These are phyloP conservation scores for Linnaemya tessellans DNA, from an alignment of 2,888 invertebrate species.

Conservation along the genomic window DNA sequence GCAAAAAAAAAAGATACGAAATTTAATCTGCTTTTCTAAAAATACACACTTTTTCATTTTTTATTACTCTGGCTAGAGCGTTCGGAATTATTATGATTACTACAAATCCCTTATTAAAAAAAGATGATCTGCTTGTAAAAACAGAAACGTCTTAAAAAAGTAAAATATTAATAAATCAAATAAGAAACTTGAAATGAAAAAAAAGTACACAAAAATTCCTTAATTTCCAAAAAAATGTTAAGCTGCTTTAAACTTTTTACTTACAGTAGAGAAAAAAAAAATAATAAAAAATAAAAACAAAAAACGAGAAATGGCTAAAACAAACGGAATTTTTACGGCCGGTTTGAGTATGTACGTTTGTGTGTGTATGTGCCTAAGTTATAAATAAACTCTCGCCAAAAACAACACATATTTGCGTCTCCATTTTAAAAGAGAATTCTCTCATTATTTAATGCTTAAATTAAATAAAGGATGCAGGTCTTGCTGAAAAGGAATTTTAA, in stretches of 20 bases:
- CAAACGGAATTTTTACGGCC: slow-evolving; percentile 16
- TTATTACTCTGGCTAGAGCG: not conserved
- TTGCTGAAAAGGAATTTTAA: slow-evolving; percentile 22
- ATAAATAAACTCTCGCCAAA: not conserved
- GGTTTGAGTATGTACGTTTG: not conserved
- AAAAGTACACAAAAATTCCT: not conserved
- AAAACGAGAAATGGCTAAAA: slow-evolving; percentile 8
- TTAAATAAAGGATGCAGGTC: slow-evolving; percentile 26
- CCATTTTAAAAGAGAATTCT: not conserved
- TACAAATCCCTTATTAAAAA: slow-evolving; percentile 16
- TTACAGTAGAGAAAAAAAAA: not conserved
- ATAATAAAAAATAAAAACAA: no score
- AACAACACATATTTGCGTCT: not conserved
- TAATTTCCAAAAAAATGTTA: slow-evolving; percentile 13
- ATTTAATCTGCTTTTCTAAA: not conserved
- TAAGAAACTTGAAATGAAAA: not conserved
- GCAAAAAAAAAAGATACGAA: not conserved
- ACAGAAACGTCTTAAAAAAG: slow-evolving; percentile 6
- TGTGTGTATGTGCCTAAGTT: not conserved
- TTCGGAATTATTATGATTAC: slow-evolving; percentile 18
- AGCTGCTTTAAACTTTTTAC: slow-evolving; percentile 19
- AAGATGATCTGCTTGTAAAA: slow-evolving; percentile 24
- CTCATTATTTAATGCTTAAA: slow-evolving; percentile 19
- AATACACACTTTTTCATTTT: not conserved
- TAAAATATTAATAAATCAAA: slow-evolving; percentile 48